Base-by-base conservation (phyloP, 2,888 invertebrate species). In the Eristalis intricaria region DNA sequence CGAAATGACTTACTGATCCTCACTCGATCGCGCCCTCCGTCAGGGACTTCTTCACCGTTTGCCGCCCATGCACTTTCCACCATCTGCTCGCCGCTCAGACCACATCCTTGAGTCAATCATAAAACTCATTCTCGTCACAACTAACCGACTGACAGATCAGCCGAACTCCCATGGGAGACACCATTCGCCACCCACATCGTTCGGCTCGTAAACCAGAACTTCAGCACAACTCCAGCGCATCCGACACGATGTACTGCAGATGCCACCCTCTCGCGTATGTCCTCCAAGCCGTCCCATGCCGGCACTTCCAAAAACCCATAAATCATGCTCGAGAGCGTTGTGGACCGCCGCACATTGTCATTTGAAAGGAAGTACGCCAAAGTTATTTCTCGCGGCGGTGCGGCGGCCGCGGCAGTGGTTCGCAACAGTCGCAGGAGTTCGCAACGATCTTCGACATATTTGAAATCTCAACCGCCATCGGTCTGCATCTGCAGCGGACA, bases 351-450 rank as follows among this genome's bases (percentile, higher is more conserved):
- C 77, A 82, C 60, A 86, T 86, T 86, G 86, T 86, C 83, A 83
- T 86, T 78, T 78, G 83, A 83, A 75, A 82, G 86, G 86, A 86
- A 86, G 86, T 86, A 86, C 86, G 86, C 86, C 83, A 78, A 86
- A 83, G 78, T 86, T 82, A 86, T 75, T 86, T 86, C 43, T 43
- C n/a, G 43, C 43, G 7, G 43, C 43, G 43, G 8, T 1, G 29
- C 5, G 29, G 29, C 32, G 1, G n/a, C 43, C 1, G 43, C 15
- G 43, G 43, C 43, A 4, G n/a, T 4, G 43, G n/a, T 19, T 50
- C 66, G 86, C 86, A 77, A 69, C 85, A 81, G 13, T 77, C 58
- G 86, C 86, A 77, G 69, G 81, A 81, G 13, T 77, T 60, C 13
- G 10, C 50, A 26, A 56, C 23, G 83, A 84, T 83, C 77, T 50